Evolutionary conservation across 2,113 vertebrate species (phyloP), one percentile per base, ranked within the genome.

Genomic region (Etia nguti): DNA sequence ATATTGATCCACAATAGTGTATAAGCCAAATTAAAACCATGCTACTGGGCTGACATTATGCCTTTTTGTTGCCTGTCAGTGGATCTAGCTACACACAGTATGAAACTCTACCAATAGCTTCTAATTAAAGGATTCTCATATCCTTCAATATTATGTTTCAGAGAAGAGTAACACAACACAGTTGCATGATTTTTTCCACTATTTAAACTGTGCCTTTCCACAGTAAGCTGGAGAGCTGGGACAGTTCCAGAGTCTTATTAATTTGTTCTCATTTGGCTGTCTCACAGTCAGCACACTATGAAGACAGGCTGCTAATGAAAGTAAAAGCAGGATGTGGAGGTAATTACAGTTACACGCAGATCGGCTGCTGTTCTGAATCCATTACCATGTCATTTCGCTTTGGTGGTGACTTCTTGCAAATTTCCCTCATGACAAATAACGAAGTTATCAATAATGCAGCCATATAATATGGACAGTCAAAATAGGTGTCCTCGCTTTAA

Each of bases 281-380:
- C 87, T 89, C 87, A 79, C 79, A 88, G 70, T 90, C 88, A 81
- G 60, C 85, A n/a, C 54, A 34, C 89, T 70, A 86, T 81, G 75
- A 79, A 90, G 81, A 83, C 85, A 81, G 65, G 79, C 90, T 92
- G 90, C 93, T 92, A 91, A 94, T 94, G 92, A 93, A 95, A 89
- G 90, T 91, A 93, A 93, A 93, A 93, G 79, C 91, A 91, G 93
- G 90, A 94, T 93, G 91, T 92, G 88, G 87, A 91, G 90, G 93
- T 94, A 93, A 95, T 94, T 91, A 93, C 93, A 89, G 82, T 91
- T 88, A 90, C 87, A 93, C 10, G 89, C 81, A 83, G 84, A 94
- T 95, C 91, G 89, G 92, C 90, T 94, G 92, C 89, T 91, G 89
- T 84, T 92, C 87, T 90, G 91, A 91, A 95, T 94, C 87, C 83